These are phyloP conservation scores for Nipponacmea schrenckii DNA, from an alignment of 2,888 invertebrate genomes.

Conservation along the genomic window DNA sequence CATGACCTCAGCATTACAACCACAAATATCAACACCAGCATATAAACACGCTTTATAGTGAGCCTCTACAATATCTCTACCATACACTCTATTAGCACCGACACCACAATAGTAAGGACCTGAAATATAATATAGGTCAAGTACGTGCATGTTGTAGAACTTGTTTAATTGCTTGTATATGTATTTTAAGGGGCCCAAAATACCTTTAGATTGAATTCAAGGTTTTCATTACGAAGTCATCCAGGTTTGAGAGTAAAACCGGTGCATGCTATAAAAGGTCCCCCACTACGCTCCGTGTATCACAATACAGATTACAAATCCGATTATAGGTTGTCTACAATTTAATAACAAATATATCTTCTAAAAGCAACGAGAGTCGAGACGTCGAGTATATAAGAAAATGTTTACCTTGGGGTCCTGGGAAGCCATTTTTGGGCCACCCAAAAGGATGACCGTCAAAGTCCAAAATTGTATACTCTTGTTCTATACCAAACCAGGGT, in stretches of 20 bases:
- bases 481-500: slow-evolving; percentile 73
- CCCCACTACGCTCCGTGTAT: too few relatives aligned
- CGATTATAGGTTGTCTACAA: too few relatives aligned
- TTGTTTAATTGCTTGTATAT: not conserved
- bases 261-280: too few relatives aligned
- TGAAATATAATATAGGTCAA: slow-evolving; percentile 39
- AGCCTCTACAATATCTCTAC: slow-evolving; percentile 94
- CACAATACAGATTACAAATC: too few relatives aligned
- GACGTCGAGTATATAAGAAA: too few relatives aligned
- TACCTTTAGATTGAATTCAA: not conserved
- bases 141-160: too few relatives aligned
- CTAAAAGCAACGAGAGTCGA: too few relatives aligned
- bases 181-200: not conserved
- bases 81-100: slow-evolving; percentile 93
- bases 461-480: slow-evolving; percentile 72
- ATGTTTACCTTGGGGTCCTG: slow-evolving; percentile 61
- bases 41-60: slow-evolving; percentile 95
- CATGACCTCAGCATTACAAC: slow-evolving; percentile 98
- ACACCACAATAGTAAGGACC: slow-evolving; percentile 99
- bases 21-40: slow-evolving; percentile 91
- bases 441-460: slow-evolving; percentile 64
- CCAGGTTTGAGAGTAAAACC: too few relatives aligned
- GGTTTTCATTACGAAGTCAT: not conserved
- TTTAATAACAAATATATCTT: too few relatives aligned
- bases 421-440: slow-evolving; percentile 67